Evolutionary conservation across 2,888 invertebrate genomes (phyloP).

Genomic region (Diplolepis rosae): DNA sequence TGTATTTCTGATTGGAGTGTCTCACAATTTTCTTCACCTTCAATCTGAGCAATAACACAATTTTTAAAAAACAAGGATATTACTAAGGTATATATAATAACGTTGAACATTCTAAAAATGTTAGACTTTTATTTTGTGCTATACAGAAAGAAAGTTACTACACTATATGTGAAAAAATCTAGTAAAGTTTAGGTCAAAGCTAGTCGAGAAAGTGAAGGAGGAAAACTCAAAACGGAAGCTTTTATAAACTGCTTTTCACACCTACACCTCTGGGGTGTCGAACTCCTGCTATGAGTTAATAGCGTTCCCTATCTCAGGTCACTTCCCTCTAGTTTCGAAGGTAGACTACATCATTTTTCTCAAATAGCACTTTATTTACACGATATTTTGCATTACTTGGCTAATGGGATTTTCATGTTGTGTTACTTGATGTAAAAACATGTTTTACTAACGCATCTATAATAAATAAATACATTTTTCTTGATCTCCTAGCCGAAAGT

Average conservation of each 20-base stretch:
- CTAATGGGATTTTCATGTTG: conserved; percentile 45
- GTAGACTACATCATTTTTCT: conserved; percentile 29
- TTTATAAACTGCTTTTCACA: conserved; percentile 65
- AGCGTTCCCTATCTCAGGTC: conserved; percentile 43
- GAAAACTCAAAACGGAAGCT: conserved; percentile 56
- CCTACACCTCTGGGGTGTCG: conserved; percentile 53
- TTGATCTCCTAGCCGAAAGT: no score
- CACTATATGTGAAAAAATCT: not conserved
- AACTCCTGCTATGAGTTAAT: conserved; percentile 65
- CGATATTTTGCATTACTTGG: conserved; percentile 46
- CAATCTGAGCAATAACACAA: conserved; percentile 29
- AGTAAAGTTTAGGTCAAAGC: conserved; percentile 24
- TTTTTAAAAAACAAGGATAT: not conserved
- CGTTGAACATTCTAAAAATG: not conserved
- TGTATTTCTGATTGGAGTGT: conserved; percentile 90
- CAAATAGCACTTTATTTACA: conserved; percentile 15
- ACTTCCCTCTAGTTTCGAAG: conserved; percentile 19
- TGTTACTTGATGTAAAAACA: not conserved
- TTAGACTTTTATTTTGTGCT: not conserved
- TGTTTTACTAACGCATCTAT: not conserved
- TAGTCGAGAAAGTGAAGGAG: conserved; percentile 56
- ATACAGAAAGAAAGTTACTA: not conserved
- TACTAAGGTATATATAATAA: conserved; percentile 13
- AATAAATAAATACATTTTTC: no score
- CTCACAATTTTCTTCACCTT: conserved; percentile 82